phyloP scores from a whole-genome alignment of 2,888 invertebrate species.

The Xanthorhoe spadicearia region DNA sequence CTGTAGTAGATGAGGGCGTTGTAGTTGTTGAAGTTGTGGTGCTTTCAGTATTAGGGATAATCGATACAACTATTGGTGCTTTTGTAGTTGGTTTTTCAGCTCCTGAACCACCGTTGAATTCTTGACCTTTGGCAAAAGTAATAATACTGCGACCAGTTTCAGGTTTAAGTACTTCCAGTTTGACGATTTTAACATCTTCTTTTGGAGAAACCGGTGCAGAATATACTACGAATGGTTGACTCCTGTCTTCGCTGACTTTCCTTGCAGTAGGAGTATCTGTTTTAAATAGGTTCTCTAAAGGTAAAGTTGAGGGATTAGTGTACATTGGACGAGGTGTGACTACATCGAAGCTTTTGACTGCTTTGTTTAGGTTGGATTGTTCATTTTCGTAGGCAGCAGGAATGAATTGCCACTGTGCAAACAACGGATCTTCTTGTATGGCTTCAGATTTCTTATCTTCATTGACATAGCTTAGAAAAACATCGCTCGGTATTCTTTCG shows the following conservation, averaged over 20 bases:
- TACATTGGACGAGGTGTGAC: slow-evolving; percentile 69
- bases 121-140: slow-evolving; percentile 74
- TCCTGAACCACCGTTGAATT: slow-evolving; percentile 65
- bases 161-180: slow-evolving; percentile 65
- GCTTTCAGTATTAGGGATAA: slow-evolving; percentile 51
- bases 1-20: slow-evolving; percentile 41
- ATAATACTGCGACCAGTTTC: slow-evolving; percentile 67
- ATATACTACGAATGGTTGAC: slow-evolving; percentile 77
- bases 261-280: slow-evolving; percentile 75
- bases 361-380: slow-evolving; percentile 50
- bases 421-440: slow-evolving; percentile 54
- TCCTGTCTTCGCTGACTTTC: slow-evolving; percentile 58
- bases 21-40: slow-evolving; percentile 45
- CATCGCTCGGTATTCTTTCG: slow-evolving; percentile 65
- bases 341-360: slow-evolving; percentile 67
- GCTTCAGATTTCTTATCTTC: slow-evolving; percentile 68
- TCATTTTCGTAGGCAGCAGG: slow-evolving; percentile 81
- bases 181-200: slow-evolving; percentile 66
- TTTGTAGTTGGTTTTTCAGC: slow-evolving; percentile 57
- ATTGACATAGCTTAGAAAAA: slow-evolving; percentile 72
- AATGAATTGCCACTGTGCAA: slow-evolving; percentile 74
- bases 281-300: slow-evolving; percentile 88
- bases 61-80: slow-evolving; percentile 64
- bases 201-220: slow-evolving; percentile 70
- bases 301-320: slow-evolving; percentile 87